Percentiles rank a stretch among this genome's conserved stretches.
Evolutionary conservation across 2,888 invertebrate genomes (phyloP).

Genomic region (Cyclophora albipunctata): DNA sequence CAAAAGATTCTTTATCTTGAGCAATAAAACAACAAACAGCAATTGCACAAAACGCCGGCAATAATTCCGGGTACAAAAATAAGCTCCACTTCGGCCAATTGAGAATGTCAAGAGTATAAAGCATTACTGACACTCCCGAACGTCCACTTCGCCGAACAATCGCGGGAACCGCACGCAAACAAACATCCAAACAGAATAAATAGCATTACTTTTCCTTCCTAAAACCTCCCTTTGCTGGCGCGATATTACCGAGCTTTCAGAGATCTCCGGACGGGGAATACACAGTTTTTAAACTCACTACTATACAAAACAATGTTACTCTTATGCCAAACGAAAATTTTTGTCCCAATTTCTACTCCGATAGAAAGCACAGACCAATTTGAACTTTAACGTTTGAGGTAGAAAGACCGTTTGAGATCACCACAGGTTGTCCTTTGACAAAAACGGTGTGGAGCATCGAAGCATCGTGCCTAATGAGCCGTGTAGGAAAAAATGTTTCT

Average conservation of each 20-base stretch:
- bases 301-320: conserved; percentile 36
- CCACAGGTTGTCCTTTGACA: conserved; percentile 30
- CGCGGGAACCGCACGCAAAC: conserved; percentile 15
- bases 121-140: conserved; percentile 18
- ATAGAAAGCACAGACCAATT: conserved; percentile 1
- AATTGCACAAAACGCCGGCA: too few relatives aligned
- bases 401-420: conserved; percentile 12
- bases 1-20: too few relatives aligned
- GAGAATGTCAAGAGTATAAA: conserved; percentile 20
- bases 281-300: conserved; percentile 21
- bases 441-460: conserved; percentile 31
- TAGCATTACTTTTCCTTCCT: conserved; percentile 12
- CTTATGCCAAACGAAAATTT: conserved; percentile 30
- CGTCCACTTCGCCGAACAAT: conserved; percentile 12
- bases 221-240: conserved; percentile 15
- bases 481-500: conserved; percentile 30
- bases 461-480: conserved; percentile 41
- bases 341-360: conserved; percentile 26
- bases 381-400: conserved; percentile 5
- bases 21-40: too few relatives aligned
- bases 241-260: conserved; percentile 16
- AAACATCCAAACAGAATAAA: conserved; percentile 20
- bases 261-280: conserved; percentile 20
- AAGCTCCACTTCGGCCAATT: conserved; percentile 8
- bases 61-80: too few relatives aligned